Base-by-base conservation (phyloP, 2,797 vertebrate genomes). In the Otolemur crassicaudatus region DNA sequence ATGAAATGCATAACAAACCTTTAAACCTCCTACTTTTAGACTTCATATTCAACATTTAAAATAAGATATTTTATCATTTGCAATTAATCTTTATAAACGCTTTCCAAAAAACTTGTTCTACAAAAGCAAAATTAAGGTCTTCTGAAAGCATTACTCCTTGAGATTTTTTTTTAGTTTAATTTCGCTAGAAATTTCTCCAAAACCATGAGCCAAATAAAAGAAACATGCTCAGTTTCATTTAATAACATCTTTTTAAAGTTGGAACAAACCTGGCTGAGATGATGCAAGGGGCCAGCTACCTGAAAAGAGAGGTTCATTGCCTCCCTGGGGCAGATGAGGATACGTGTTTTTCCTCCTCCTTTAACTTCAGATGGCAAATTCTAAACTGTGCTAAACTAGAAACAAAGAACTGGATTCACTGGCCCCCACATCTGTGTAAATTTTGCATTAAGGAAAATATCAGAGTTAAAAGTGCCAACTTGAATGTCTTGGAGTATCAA, bases 1-100 rank as follows among this genome's bases (percentile, higher is more conserved):
- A 87, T 25, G n/a, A 86, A 95, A 89, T 73, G 31, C n/a, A 88
- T 58, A 43, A 69, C 46, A 94, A 73, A 87, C 2, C n/a, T 87
- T n/a, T 87, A 40, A 90, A 90, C 37, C 31, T 84, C 60, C 60
- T 88, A 58, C 29, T 22, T 81, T 20, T 23, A 77, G 60, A 85
- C 27, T 84, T 75, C 60, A 60, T 16, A 7, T 65, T 81, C 63
- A 87, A 49, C 4, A 67, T 87, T 94, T 87, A 37, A 84, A 94
- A 81, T 83, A 80, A 86, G 46, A 56, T 29, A 69, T 25, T 19
- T 87, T 61, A 88, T 63, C 22, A 92, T 31, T 85, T 80, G 31
- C 14, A 77, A 88, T 70, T 14, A 72, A 95, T 69, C 19, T 11
- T 81, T 56, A n/a, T 19, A 93, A 75, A 40, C 17, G 43, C 19